phyloP scores from a whole-genome alignment of 2,113 vertebrate species.

The Poeciliopsis occidentalis region DNA sequence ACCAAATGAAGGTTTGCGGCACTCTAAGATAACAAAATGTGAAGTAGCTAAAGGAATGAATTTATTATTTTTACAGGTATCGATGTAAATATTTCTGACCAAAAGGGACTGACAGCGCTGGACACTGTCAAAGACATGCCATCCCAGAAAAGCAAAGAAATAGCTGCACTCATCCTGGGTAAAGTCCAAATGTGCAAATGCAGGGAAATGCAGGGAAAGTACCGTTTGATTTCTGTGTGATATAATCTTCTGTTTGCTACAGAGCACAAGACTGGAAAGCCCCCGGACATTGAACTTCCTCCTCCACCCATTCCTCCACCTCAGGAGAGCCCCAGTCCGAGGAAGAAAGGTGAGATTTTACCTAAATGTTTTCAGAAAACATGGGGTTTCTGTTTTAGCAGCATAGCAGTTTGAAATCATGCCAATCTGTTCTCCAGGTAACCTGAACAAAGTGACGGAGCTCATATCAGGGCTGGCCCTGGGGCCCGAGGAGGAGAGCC shows the following conservation, averaged over 20 bases:
- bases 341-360: slow-evolving; percentile 70
- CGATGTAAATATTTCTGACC: slow-evolving; percentile 90
- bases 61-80: slow-evolving; percentile 80
- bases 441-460: slow-evolving; percentile 85
- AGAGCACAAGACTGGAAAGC: slow-evolving; percentile 88
- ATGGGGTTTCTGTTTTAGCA: background rate
- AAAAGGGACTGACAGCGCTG: slow-evolving; percentile 89
- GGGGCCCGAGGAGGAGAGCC: slow-evolving; percentile 87
- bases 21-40: background rate
- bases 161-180: slow-evolving; percentile 93
- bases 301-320: slow-evolving; percentile 77
- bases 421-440: slow-evolving; percentile 69
- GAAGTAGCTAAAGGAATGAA: background rate
- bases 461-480: slow-evolving; percentile 83
- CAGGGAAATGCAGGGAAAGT: background rate
- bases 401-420: background rate
- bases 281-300: slow-evolving; percentile 80
- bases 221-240: background rate
- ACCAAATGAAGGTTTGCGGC: background rate
- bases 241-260: slow-evolving; percentile 36
- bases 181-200: background rate
- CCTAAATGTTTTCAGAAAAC: background rate
- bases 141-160: slow-evolving; percentile 96
- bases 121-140: slow-evolving; percentile 95
- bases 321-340: slow-evolving; percentile 75